Evolutionary conservation across 2,113 vertebrate species (phyloP).

Genomic region (Papio anubis): DNA sequence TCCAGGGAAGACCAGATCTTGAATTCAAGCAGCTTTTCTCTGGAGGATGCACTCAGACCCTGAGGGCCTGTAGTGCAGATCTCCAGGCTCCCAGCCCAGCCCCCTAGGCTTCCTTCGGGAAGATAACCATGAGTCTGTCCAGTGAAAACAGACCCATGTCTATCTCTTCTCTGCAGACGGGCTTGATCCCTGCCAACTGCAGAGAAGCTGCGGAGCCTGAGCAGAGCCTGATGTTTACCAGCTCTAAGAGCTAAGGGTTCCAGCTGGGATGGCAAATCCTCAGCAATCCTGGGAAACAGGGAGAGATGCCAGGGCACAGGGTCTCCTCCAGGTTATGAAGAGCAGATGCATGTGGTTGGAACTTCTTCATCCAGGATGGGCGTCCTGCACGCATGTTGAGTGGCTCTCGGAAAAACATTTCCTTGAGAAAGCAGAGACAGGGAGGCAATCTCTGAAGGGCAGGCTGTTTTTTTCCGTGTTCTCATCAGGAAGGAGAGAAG

Average conservation of each 20-base stretch:
- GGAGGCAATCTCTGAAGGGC: not conserved
- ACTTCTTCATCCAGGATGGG: not conserved
- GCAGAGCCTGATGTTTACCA: not conserved
- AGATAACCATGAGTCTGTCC: slow-evolving; percentile 10
- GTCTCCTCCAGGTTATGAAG: not conserved
- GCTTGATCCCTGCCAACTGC: not conserved
- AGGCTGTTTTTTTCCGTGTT: slow-evolving; percentile 10
- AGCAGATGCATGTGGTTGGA: rapidly evolving
- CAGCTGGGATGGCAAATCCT: not conserved
- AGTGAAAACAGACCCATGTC: not conserved
- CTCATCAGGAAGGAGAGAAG: not conserved
- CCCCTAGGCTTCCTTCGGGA: not conserved
- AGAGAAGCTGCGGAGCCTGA: not conserved
- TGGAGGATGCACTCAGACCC: not conserved
- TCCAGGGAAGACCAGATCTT: not conserved
- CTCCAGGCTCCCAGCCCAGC: not conserved
- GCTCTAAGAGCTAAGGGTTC: not conserved
- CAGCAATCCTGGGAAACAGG: not conserved
- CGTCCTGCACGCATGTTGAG: not conserved
- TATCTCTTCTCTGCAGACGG: slow-evolving; percentile 38
- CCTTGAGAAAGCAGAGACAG: slow-evolving; percentile 24
- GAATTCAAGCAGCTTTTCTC: not conserved
- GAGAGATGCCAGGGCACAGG: not conserved
- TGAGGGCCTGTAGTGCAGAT: not conserved
- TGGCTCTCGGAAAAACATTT: slow-evolving; percentile 5